Evolutionary conservation across 2,113 vertebrate species (phyloP), one percentile per base, ranked within the genome.

Genomic region (Pongo pygmaeus): DNA sequence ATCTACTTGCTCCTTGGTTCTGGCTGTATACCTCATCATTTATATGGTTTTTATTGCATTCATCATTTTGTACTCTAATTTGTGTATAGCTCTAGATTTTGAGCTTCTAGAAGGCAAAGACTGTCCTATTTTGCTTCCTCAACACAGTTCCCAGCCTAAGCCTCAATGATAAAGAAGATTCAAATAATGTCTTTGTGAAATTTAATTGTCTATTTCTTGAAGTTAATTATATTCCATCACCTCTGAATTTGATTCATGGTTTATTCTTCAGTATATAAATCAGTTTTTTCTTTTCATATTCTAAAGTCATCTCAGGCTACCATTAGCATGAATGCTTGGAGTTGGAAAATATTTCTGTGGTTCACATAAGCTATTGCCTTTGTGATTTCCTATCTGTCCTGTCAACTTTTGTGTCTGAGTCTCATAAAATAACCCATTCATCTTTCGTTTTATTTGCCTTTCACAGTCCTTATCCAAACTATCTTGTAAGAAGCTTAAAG

Each of bases 381-480:
- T 78, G 18, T 92, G 59, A 85, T 52, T 90, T 96, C 38, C 77
- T 94, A 40, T 81, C 40, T 88, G 13, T 55, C 43, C 13, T 83
- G 20, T 79, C 46, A 46, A 55, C 20, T 94, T 93, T 57, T 10
- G 32, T 94, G 78, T 52, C n/a, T 88, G 50, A 86, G 30, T 86
- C 85, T 50, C 25, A 57, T n/a, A 20, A 93, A 38, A 35, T 38
- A 78, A 46, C n/a, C 35, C 35, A 48, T 86, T 61, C 40, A 55
- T 72, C 32, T 67, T 67, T 89, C 25, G 30, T 84, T 84, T 40
- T 8, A 40, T 91, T 46, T 84, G 38, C 20, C 20, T 38, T 80
- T 81, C 50, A 78, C 27, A 78, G 64, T 57, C 27, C 89, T 89
- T 96, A 72, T 46, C 85, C 72, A 91, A 81, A 94, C 23, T 59